phyloP scores from a whole-genome alignment of 2,797 vertebrate species.

The Moxostoma hubbsi region DNA sequence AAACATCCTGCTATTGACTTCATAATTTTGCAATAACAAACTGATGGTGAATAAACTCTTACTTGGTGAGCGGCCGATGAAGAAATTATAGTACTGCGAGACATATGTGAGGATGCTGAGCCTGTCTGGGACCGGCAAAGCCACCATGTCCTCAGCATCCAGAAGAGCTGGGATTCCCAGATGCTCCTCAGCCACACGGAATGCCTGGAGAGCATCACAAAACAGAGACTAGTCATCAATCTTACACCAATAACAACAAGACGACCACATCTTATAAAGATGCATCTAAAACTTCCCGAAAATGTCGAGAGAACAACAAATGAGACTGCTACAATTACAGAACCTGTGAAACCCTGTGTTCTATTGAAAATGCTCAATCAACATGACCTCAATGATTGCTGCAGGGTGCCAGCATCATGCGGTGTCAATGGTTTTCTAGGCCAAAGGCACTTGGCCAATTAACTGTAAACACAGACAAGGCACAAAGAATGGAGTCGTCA shows the following conservation, averaged over 20 bases:
- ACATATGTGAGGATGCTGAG: slow-evolving; percentile 97
- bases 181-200: slow-evolving; percentile 88
- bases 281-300: not conserved
- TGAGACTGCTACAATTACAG: not conserved
- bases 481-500: slow-evolving; percentile 47
- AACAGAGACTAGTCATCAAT: slow-evolving; percentile 1
- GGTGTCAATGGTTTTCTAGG: slow-evolving; percentile 19
- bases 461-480: slow-evolving; percentile 63
- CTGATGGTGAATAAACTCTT: slow-evolving; percentile 64
- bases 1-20: too few relatives aligned
- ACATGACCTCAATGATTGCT: slow-evolving; percentile 21
- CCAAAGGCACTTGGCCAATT: slow-evolving; percentile 54
- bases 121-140: slow-evolving; percentile 89
- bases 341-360: not conserved
- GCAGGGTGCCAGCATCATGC: not conserved
- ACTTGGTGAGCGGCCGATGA: slow-evolving; percentile 90
- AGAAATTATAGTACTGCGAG: slow-evolving; percentile 98
- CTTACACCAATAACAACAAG: not conserved
- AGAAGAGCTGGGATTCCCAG: slow-evolving; percentile 95
- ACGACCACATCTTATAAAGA: not conserved
- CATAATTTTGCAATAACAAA: too few relatives aligned
- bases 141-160: slow-evolving; percentile 98
- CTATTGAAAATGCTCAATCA: slow-evolving; percentile 16
- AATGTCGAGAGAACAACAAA: not conserved
- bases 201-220: slow-evolving; percentile 80